Conservation (phyloP, 2,113 vertebrate genomes). For the Poeciliopsis prolifica region DNA sequence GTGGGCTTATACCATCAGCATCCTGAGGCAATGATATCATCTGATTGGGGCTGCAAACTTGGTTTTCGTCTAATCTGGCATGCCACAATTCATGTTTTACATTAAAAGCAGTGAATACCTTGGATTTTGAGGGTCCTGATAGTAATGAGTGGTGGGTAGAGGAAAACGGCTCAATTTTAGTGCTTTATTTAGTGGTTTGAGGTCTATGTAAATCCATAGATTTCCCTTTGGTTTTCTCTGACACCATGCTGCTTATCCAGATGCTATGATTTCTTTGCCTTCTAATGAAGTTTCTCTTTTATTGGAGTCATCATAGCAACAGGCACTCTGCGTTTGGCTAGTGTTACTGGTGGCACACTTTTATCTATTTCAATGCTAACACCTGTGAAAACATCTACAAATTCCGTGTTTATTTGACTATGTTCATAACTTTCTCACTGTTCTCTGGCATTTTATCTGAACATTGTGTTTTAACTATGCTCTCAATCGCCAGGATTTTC, state of each 20-base stretch:
- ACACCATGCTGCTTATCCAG: constrained; percentile 18
- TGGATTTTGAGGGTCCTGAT: constrained; percentile 20
- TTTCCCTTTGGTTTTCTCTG: constrained; percentile 30
- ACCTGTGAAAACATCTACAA: no score
- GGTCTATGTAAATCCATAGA: constrained; percentile 31
- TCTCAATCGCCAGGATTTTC: no score
- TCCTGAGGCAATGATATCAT: constrained; percentile 29
- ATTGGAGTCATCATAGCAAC: no score
- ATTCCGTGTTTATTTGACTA: no score
- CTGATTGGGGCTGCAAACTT: constrained; percentile 14
- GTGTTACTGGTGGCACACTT: no score
- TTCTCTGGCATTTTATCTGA: no score
- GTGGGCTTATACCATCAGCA: constrained; percentile 27
- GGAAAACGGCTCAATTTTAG: constrained; percentile 31
- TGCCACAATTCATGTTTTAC: constrained; percentile 42
- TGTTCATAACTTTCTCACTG: no score
- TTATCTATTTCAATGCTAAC: no score
- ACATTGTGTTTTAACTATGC: no score
- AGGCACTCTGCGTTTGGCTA: no score
- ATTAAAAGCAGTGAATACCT: constrained; percentile 14
- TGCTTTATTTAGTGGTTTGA: constrained; percentile 29
- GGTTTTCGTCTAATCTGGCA: constrained; percentile 28
- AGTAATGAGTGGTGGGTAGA: constrained; percentile 37
- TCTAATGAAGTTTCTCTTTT: background rate
- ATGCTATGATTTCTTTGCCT: background rate